phyloP scores from a whole-genome alignment of 2,888 invertebrate genomes.

The Volucella inanis region DNA sequence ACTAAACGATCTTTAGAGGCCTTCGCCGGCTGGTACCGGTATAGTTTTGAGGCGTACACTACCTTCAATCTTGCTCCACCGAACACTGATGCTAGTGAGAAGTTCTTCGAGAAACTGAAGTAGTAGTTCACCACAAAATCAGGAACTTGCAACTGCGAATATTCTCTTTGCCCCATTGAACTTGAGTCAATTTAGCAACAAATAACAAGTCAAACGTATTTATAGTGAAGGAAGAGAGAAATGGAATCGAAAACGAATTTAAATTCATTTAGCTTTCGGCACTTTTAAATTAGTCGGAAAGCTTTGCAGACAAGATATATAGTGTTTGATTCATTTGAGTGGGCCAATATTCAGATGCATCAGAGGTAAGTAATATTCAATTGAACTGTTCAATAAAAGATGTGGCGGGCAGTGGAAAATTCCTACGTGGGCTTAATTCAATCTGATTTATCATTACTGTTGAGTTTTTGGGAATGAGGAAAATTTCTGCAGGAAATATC shows the following conservation, averaged over 20 bases:
- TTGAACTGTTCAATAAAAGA: neutral
- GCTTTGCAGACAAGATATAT: conserved; percentile 25
- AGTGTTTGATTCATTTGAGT: neutral
- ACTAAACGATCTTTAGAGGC: neutral
- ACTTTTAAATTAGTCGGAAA: conserved; percentile 36
- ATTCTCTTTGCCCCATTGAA: conserved; percentile 32
- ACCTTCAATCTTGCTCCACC: conserved; percentile 17
- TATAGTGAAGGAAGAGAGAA: conserved; percentile 12
- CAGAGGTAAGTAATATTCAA: neutral
- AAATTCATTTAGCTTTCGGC: conserved; percentile 50
- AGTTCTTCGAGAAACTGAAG: conserved; percentile 35
- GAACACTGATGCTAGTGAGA: conserved; percentile 38
- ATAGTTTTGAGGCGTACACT: conserved; percentile 3
- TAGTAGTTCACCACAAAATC: conserved; percentile 32
- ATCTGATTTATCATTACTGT: neutral
- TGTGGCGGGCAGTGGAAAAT: too few relatives aligned
- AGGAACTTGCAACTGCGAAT: neutral
- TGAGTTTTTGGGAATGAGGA: too few relatives aligned
- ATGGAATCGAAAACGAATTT: conserved; percentile 25
- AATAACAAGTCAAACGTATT: conserved; percentile 33
- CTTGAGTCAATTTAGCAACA: conserved; percentile 38
- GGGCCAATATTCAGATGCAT: conserved; percentile 6
- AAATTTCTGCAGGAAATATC: too few relatives aligned
- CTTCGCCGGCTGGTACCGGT: conserved; percentile 1
- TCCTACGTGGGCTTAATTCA: neutral